phyloP scores from a whole-genome alignment of 2,888 invertebrate species.

The Hemistola chrysoprasaria region DNA sequence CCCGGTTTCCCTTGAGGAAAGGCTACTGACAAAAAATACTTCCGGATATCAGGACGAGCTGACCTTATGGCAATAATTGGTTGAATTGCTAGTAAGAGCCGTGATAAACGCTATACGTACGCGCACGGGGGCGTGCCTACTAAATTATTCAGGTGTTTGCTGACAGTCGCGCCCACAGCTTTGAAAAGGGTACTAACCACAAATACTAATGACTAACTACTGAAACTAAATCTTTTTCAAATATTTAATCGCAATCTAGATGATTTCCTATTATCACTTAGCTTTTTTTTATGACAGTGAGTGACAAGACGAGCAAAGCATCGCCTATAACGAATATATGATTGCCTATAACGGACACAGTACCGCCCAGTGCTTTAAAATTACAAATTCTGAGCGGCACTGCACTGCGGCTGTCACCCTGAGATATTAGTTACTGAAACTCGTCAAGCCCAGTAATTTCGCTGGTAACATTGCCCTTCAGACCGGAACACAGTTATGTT shows the following conservation, averaged over 20 bases:
- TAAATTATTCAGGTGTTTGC: slow-evolving; percentile 65
- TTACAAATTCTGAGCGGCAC: no score
- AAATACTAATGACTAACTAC: slow-evolving; percentile 45
- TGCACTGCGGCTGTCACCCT: no score
- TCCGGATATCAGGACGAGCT: slow-evolving; percentile 15
- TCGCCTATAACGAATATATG: no score
- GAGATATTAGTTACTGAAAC: no score
- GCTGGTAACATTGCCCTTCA: no score
- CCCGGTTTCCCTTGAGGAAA: slow-evolving; percentile 13
- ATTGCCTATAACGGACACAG: no score
- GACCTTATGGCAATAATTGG: slow-evolving; percentile 36
- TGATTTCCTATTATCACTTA: slow-evolving; percentile 11
- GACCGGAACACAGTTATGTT: no score
- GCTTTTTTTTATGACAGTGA: no score
- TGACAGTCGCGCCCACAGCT: slow-evolving; percentile 53
- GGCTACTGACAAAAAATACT: slow-evolving; percentile 20
- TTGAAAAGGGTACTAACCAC: slow-evolving; percentile 59
- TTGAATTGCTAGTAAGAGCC: slow-evolving; percentile 33
- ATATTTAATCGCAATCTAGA: slow-evolving; percentile 24
- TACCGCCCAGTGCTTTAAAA: no score
- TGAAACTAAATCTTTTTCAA: slow-evolving; percentile 33
- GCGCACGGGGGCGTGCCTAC: slow-evolving; percentile 40
- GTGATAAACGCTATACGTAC: slow-evolving; percentile 50
- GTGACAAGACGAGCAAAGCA: no score
- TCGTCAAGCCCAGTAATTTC: no score